Percentiles rank a stretch among this genome's conserved stretches.
Evolutionary conservation across 2,113 vertebrate species (phyloP).

Genomic region (Sapajus apella): DNA sequence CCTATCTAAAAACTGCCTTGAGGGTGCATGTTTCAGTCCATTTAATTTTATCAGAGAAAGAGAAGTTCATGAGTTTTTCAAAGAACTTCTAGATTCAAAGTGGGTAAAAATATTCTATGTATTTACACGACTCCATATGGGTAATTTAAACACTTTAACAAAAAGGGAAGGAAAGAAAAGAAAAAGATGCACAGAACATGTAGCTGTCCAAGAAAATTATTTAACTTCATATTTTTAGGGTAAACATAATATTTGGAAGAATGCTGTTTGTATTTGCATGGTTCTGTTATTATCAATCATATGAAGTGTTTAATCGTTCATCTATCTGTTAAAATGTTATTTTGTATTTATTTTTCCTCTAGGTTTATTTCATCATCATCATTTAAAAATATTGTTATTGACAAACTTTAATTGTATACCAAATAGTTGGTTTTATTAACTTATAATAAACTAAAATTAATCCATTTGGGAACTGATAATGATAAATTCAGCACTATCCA

Average conservation of each 20-base stretch:
- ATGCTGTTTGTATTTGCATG: neutral
- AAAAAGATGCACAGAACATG: neutral
- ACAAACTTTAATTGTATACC: neutral
- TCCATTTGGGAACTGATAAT: neutral
- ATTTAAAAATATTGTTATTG: neutral
- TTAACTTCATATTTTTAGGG: slow-evolving; percentile 20
- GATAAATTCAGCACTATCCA: neutral
- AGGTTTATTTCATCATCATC: neutral
- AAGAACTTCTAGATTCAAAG: slow-evolving; percentile 78
- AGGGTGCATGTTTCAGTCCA: slow-evolving; percentile 81
- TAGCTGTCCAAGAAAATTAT: neutral
- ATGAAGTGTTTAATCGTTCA: neutral
- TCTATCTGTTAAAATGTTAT: neutral
- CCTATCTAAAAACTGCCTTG: slow-evolving; percentile 84
- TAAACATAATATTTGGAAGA: neutral
- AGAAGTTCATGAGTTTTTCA: slow-evolving; percentile 73
- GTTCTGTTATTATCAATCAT: neutral
- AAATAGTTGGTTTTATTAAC: neutral
- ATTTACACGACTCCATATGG: slow-evolving; percentile 69
- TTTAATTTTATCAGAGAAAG: slow-evolving; percentile 84
- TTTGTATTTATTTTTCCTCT: neutral
- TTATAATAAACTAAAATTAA: neutral
- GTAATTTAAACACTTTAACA: neutral
- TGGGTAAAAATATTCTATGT: slow-evolving; percentile 72
- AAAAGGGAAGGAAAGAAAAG: neutral